A percentile compares a stretch with the other conserved stretches of the same genome.
These are phyloP conservation scores for Podiceps cristatus DNA, from an alignment of 2,113 vertebrate species.

Conservation along the genomic window DNA sequence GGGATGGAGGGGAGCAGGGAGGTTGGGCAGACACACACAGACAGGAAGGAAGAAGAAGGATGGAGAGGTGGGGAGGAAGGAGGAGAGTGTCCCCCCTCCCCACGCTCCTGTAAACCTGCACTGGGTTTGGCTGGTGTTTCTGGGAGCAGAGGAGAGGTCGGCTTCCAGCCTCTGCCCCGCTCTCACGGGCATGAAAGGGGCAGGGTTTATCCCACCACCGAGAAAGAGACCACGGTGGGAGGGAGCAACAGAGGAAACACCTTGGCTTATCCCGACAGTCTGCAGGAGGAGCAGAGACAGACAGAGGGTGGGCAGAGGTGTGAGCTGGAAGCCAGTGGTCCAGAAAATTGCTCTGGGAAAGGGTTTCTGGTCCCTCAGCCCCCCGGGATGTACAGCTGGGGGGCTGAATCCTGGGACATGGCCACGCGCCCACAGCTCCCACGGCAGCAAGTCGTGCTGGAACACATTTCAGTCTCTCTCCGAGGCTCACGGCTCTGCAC, in stretches of 20 bases:
- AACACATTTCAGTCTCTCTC: not conserved
- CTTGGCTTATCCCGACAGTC: not conserved
- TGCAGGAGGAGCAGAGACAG: conserved; percentile 4
- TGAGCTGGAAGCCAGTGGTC: not conserved
- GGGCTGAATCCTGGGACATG: not conserved
- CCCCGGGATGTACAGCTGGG: not conserved
- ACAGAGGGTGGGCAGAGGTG: not conserved
- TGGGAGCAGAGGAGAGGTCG: not conserved
- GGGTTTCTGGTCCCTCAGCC: not conserved
- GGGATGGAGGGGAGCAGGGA: not conserved
- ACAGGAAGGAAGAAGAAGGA: conserved; percentile 52
- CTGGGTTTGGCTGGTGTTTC: not conserved
- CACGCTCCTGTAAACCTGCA: not conserved
- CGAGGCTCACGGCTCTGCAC: not conserved
- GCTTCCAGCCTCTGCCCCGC: not conserved
- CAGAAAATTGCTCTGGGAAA: not conserved
- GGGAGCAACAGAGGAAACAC: not conserved
- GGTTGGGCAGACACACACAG: conserved; percentile 15
- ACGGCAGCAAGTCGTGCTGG: rapidly evolving
- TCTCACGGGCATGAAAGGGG: rapidly evolving
- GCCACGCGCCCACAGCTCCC: rapidly evolving
- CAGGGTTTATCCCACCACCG: not conserved
- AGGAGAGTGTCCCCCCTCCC: not conserved
- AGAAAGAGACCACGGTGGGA: not conserved
- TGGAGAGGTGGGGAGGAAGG: not conserved